A percentile compares a stretch with the other conserved stretches of the same genome.
phyloP scores from a whole-genome alignment of 1,140 invertebrate genomes.

The Theocolax elegans region DNA sequence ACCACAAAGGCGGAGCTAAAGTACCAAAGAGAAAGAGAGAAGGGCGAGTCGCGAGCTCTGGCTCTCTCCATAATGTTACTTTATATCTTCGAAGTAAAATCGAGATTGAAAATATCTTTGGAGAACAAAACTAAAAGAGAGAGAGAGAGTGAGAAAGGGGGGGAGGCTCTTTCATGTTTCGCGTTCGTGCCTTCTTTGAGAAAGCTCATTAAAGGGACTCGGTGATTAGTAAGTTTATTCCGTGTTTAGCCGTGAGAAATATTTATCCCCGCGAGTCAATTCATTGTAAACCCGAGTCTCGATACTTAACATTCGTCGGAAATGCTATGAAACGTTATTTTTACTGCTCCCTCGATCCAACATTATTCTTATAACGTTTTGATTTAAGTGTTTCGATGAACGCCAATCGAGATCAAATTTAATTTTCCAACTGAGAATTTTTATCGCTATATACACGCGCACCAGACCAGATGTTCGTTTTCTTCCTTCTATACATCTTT shows the following conservation, averaged over 20 bases:
- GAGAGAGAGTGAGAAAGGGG: too few species aligned
- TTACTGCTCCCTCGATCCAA: not conserved
- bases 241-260: conserved; percentile 36
- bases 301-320: conserved; percentile 20
- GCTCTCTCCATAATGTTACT: conserved; percentile 42
- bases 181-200: conserved; percentile 12
- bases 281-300: conserved; percentile 26
- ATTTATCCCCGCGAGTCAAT: conserved; percentile 21
- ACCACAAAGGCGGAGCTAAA: conserved; percentile 42
- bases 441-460: too few species aligned
- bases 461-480: too few species aligned
- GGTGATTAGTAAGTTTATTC: conserved; percentile 38
- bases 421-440: not conserved
- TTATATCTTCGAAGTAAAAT: conserved; percentile 37
- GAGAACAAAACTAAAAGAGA: too few species aligned
- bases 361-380: conserved; percentile 21
- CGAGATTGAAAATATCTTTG: conserved; percentile 41
- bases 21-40: not conserved
- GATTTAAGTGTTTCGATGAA: conserved; percentile 22
- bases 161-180: conserved; percentile 34
- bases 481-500: too few species aligned
- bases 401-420: conserved; percentile 22
- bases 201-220: conserved; percentile 35
- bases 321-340: conserved; percentile 20
- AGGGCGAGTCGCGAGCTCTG: not conserved